Evolutionary conservation across 2,797 vertebrate genomes (phyloP).

Genomic region (Pachyuromys duprasi): DNA sequence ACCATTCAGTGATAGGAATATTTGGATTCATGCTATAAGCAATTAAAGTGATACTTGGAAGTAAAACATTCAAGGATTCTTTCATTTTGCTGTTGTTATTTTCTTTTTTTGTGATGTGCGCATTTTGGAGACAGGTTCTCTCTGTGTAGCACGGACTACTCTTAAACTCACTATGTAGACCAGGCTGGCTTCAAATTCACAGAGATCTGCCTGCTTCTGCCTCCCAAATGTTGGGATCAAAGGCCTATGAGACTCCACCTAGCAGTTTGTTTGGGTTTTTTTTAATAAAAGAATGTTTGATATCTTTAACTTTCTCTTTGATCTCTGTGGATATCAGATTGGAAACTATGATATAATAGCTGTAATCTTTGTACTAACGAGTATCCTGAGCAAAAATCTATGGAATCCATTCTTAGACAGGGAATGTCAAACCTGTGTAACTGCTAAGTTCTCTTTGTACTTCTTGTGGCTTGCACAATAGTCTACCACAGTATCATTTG

Average conservation of each 20-base stretch:
- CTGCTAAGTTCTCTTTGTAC: conserved; percentile 29
- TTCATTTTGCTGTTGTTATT: not conserved
- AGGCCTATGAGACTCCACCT: not conserved
- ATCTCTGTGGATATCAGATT: conserved; percentile 59
- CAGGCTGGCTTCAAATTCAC: not conserved
- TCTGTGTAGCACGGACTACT: not conserved
- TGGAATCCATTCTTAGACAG: conserved; percentile 51
- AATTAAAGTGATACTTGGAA: conserved; percentile 39
- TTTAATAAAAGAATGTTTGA: conserved; percentile 6
- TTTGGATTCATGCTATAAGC: conserved; percentile 21
- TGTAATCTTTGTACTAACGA: conserved; percentile 14
- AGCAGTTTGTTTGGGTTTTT: not conserved
- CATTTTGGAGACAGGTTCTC: not conserved
- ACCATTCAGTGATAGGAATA: not conserved
- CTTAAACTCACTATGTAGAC: not conserved
- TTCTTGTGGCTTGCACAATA: conserved; percentile 14
- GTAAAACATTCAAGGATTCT: not conserved
- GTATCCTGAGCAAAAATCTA: conserved; percentile 16
- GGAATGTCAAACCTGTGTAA: conserved; percentile 56
- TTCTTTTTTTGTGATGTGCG: too few relatives aligned
- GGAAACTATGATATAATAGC: conserved; percentile 49
- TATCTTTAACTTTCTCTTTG: conserved; percentile 43
- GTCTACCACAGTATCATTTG: conserved; percentile 10
- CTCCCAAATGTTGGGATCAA: not conserved
- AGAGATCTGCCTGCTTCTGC: not conserved